Base-by-base conservation (phyloP, 2,113 vertebrate genomes). In the Pholis gunnellus region DNA sequence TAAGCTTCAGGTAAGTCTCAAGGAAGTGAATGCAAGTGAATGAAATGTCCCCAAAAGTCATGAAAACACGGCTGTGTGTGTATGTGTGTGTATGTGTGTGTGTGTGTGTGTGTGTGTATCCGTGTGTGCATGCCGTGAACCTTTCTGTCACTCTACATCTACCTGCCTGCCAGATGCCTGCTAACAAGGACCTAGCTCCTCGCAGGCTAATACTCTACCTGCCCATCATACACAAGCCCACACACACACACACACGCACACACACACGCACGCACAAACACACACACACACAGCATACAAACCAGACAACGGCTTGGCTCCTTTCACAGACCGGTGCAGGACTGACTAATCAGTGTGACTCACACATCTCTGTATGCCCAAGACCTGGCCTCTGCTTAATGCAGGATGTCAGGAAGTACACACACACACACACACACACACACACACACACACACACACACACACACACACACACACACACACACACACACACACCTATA, bases 311-410 rank as follows among this genome's bases (percentile, higher is more conserved):
- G 40, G 78, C 85, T 76, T 29, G 70, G 73, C 67, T 83, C 76
- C 79, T 87, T 85, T 59, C 82, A 65, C 79, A 74, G 81, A 75
- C 64, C 50, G n/a, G 57, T 70, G 79, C 87, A 74, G 61, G 69
- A 75, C 84, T 88, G 78, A 87, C 88, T 91, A 91, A 92, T 92
- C 90, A 89, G 88, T 86, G 88, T 90, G 90, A 88, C 81, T 91
- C 91, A 91, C 76, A 85, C 80, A 79, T 82, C 88, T 76, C 78
- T 82, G 59, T 59, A 60, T 75, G 72, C 70, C 74, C 77, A 75
- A 65, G 71, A 84, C 65, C 75, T 84, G 74, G 80, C 75, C 82
- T 87, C 78, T 91, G 72, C 77, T 81, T 88, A 86, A 90, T 90
- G 83, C 69, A 89, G 81, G 15, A 72, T 79, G 85, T 88, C 84